phyloP scores from a whole-genome alignment of 2,797 vertebrate species.

The Eremophila alpestris region DNA sequence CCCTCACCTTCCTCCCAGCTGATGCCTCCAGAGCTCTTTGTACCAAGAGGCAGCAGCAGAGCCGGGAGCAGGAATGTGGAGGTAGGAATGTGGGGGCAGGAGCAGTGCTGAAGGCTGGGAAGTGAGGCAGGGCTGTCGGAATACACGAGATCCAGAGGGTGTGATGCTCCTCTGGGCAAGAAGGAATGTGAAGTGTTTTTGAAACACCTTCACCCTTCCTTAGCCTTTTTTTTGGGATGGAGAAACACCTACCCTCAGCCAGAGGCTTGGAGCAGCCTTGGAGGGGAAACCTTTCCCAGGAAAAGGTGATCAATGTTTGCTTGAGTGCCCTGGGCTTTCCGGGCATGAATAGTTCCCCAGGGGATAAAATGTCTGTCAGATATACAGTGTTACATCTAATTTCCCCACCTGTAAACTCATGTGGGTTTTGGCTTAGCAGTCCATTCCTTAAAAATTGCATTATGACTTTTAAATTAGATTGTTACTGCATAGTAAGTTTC shows the following conservation, averaged over 20 bases:
- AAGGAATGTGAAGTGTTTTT: neutral
- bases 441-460: neutral
- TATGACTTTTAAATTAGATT: neutral
- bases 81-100: neutral
- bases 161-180: neutral
- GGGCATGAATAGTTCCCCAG: neutral
- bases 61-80: neutral
- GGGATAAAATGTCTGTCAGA: neutral
- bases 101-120: conserved; percentile 62
- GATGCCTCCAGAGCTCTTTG: neutral
- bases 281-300: neutral
- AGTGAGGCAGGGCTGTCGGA: conserved; percentile 6
- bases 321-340: neutral
- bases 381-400: neutral
- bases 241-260: neutral
- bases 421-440: neutral
- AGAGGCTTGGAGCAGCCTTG: neutral
- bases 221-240: fast-evolving
- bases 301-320: neutral
- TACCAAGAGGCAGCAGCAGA: neutral
- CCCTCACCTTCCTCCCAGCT: neutral
- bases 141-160: neutral
- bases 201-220: neutral
- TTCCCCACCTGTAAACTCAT: neutral
- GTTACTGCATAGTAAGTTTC: neutral